Conservation (phyloP, 2,113 vertebrate genomes). For the Dromas ardeola region DNA sequence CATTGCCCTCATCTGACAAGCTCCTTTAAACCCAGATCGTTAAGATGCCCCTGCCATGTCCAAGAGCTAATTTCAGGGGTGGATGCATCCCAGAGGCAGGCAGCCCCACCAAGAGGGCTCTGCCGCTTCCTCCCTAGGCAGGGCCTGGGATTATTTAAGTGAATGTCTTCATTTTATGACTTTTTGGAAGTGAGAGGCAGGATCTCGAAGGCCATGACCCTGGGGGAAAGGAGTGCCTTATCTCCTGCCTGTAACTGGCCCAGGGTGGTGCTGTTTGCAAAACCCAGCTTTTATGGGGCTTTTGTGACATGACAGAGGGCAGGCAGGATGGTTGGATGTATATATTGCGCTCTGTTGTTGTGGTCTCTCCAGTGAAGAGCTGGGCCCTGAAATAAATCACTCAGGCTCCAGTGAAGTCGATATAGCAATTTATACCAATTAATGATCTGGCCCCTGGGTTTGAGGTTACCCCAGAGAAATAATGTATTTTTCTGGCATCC, state of each 20-base stretch:
- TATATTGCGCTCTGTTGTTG: background rate
- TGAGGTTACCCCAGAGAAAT: background rate
- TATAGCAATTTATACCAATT: background rate
- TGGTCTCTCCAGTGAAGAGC: background rate
- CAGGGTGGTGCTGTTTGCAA: constrained; percentile 39
- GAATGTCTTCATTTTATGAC: constrained; percentile 21
- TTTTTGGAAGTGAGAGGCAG: constrained; percentile 25
- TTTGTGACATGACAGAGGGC: constrained; percentile 19
- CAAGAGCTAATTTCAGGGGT: background rate
- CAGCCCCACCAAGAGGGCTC: background rate
- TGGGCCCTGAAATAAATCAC: background rate
- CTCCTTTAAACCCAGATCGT: background rate
- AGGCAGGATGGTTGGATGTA: background rate
- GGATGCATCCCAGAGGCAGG: background rate
- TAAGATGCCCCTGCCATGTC: background rate
- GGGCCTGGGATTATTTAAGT: background rate
- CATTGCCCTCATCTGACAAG: background rate
- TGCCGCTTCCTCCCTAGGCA: background rate
- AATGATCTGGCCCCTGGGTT: background rate
- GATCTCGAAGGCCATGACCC: constrained; percentile 24
- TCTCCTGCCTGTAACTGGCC: constrained; percentile 18
- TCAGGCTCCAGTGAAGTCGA: background rate
- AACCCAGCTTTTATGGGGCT: constrained; percentile 48
- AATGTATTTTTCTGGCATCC: background rate
- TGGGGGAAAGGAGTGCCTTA: background rate